Evolutionary conservation across 1,140 invertebrate species (phyloP), one percentile per base, ranked within the genome.

Genomic region (Tetragnatha versicolor): DNA sequence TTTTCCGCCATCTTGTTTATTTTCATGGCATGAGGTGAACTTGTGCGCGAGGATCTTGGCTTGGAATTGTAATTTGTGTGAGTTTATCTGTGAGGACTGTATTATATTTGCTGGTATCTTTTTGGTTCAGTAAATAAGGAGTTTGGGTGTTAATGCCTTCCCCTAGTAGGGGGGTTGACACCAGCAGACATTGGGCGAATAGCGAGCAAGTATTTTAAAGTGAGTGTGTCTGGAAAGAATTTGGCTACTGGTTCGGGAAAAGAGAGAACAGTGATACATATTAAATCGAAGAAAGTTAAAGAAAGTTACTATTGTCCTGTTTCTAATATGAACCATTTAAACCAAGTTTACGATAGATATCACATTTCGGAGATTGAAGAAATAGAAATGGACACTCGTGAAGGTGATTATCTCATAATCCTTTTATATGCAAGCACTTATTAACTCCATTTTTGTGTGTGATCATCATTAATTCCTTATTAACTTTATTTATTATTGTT

Each of bases 311-410:
- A 65, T 79, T 53, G 53, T 69, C 76, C 76, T 69, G 76, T 79
- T 47, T 33, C 76, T 79, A 79, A 79, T 70, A 69, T 80, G 60
- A 72, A 80, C 61, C 70, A 75, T 63, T 51, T 72, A 75, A 81
- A 72, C 27, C 72, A 68, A 68, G 17, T 55, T 53, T 61, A 70
- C 55, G 89, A 90, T 86, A 89, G 84, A 82, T 82, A 82, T 65
- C 88, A 89, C 83, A 87, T 89, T 84, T 89, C 91, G 87, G 91
- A 93, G 86, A 90, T 93, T 80, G 93, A 94, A 86, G n/a, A n/a
- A n/a, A n/a, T n/a, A n/a, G 93, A 94, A 85, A 94, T 93, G 92
- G 93, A 94, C 86, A 93, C 92, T 76, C 92, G 93, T 87, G 92
- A 93, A 89, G 92, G 92, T 93, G 85, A 88, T 80, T 80, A 79